Evolutionary conservation across 2,888 invertebrate species (phyloP).

Genomic region (Onthophagus sagittarius): DNA sequence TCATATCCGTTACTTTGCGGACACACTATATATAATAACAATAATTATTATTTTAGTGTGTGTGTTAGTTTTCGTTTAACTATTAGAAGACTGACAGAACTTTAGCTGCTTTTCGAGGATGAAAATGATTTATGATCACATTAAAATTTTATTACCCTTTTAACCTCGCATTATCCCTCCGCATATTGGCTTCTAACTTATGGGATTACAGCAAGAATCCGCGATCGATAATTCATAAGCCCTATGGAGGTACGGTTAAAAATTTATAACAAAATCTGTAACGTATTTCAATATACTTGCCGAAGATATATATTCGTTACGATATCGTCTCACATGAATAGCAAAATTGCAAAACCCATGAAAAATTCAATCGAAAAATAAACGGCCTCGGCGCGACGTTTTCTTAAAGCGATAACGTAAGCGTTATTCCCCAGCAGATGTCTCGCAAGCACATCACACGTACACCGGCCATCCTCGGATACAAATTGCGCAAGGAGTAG

Average conservation of each 20-base stretch:
- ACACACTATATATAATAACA: no score
- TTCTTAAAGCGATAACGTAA: neutral
- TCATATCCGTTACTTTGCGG: no score
- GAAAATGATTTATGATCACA: neutral
- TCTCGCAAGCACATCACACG: neutral
- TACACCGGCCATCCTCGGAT: neutral
- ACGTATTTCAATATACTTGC: neutral
- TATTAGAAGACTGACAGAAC: neutral
- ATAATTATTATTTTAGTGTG: no score
- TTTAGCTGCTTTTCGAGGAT: neutral
- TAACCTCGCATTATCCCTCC: neutral
- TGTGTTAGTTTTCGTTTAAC: neutral
- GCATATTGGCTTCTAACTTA: neutral
- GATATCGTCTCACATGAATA: neutral
- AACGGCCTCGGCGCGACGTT: neutral
- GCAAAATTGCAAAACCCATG: neutral
- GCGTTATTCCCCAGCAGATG: neutral
- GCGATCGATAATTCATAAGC: neutral
- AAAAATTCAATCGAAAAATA: neutral
- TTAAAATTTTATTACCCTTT: neutral
- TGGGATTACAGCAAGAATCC: neutral
- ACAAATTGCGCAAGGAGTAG: neutral
- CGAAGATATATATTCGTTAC: neutral
- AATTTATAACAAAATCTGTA: neutral
- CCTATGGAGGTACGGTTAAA: neutral